Evolutionary conservation across 2,888 invertebrate species (phyloP).

Genomic region (Trissolcus brochymenae): DNA sequence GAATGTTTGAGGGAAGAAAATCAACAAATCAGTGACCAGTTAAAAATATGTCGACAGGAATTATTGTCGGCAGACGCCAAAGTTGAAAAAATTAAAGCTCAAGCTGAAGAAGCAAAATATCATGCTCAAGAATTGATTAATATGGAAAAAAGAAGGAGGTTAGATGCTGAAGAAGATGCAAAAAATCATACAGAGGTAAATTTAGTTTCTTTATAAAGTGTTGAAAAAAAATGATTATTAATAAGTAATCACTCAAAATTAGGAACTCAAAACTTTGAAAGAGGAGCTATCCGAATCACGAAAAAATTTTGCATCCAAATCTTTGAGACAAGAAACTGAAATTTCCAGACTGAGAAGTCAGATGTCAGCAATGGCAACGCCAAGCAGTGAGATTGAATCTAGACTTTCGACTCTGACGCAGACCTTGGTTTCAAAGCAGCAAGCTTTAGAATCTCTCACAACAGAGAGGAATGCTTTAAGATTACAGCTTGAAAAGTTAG

Average conservation of each 20-base stretch:
- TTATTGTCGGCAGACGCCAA: constrained; percentile 71
- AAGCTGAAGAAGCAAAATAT: constrained; percentile 73
- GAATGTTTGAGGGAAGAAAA: constrained; percentile 80
- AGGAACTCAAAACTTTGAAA: constrained; percentile 31
- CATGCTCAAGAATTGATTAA: constrained; percentile 73
- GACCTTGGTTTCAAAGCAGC: constrained; percentile 90
- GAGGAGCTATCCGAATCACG: constrained; percentile 24
- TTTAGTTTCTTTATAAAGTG: not conserved
- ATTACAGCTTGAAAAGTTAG: constrained; percentile 88
- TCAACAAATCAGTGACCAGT: constrained; percentile 76
- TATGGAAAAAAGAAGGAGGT: constrained; percentile 74
- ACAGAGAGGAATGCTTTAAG: constrained; percentile 91
- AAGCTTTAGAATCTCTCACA: constrained; percentile 87
- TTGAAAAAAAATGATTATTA: no score
- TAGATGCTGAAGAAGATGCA: constrained; percentile 77
- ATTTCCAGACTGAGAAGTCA: constrained; percentile 79
- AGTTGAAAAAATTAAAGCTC: constrained; percentile 75
- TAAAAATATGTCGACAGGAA: constrained; percentile 77
- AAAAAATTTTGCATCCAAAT: constrained; percentile 65
- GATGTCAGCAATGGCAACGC: constrained; percentile 74
- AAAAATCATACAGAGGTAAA: constrained; percentile 67
- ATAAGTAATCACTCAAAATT: not conserved
- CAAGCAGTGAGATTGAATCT: constrained; percentile 71
- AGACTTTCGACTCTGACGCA: constrained; percentile 81
- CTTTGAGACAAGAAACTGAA: constrained; percentile 79